Percentiles rank a stretch among this genome's conserved stretches.
Conservation (phyloP, 2,113 vertebrate species). For the Neoarius graeffei region DNA sequence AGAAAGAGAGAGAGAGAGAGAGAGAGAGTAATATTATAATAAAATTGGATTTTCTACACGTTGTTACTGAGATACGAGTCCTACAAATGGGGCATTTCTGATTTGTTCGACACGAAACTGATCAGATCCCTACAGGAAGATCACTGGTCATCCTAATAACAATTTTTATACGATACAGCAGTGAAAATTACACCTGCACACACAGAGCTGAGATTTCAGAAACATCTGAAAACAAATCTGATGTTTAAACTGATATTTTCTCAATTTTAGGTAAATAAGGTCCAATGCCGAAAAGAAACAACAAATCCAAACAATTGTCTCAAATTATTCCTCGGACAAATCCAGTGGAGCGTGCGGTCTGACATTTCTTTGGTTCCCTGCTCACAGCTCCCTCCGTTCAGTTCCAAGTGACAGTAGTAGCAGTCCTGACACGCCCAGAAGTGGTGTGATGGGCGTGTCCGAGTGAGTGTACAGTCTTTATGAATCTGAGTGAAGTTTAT, state of each 20-base stretch:
- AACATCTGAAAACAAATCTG: neutral
- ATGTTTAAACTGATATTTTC: neutral
- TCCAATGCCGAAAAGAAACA: neutral
- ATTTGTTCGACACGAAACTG: slow-evolving; percentile 39
- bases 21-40: slow-evolving; percentile 54
- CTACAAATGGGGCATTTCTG: slow-evolving; percentile 55
- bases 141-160: neutral
- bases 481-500: neutral
- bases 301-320: neutral
- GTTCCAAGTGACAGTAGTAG: neutral
- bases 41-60: slow-evolving; percentile 60
- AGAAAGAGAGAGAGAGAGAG: neutral
- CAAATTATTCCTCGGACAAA: neutral
- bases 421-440: neutral
- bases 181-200: neutral
- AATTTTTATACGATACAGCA: neutral
- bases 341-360: neutral
- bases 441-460: neutral
- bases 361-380: neutral
- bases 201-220: neutral
- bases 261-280: neutral
- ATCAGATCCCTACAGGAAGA: neutral
- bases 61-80: slow-evolving; percentile 34
- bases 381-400: neutral
- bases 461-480: neutral